phyloP scores from a whole-genome alignment of 1,140 invertebrate genomes.

The Pseudobourletiella spinata region DNA sequence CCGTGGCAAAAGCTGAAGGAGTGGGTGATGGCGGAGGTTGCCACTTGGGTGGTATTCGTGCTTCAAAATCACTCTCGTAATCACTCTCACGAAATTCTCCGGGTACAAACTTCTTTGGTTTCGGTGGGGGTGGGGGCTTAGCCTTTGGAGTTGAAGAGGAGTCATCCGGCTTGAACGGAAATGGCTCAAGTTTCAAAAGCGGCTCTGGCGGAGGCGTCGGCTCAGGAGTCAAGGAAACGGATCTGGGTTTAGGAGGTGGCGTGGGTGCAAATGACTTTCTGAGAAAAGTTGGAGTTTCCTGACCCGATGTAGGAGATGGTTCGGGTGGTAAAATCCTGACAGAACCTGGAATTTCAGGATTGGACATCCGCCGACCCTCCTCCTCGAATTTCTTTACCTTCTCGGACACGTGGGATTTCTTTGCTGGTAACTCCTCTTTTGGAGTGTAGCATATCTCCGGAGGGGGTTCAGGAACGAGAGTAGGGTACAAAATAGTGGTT shows the following conservation, averaged over 20 bases:
- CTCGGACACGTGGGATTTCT: slow-evolving; percentile 45
- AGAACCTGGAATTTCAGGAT: slow-evolving; percentile 53
- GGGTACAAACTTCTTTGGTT: slow-evolving; percentile 51
- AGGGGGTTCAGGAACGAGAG: slow-evolving; percentile 57
- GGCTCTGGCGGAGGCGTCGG: slow-evolving; percentile 11
- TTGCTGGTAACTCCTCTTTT: slow-evolving; percentile 43
- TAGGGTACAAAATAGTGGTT: slow-evolving; percentile 22
- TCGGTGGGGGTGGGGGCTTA: slow-evolving; percentile 25
- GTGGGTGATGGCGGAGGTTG: too few species aligned
- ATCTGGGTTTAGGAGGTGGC: slow-evolving; percentile 3
- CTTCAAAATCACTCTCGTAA: slow-evolving; percentile 64
- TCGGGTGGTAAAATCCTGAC: slow-evolving; percentile 50
- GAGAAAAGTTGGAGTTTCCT: slow-evolving; percentile 18
- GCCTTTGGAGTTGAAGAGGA: slow-evolving; percentile 36
- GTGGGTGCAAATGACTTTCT: neutral
- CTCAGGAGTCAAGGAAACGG: neutral
- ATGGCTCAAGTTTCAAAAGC: slow-evolving; percentile 41
- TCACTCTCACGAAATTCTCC: slow-evolving; percentile 61
- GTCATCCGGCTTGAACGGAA: slow-evolving; percentile 44
- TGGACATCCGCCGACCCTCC: slow-evolving; percentile 42
- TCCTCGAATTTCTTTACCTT: slow-evolving; percentile 56
- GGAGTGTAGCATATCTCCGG: slow-evolving; percentile 60
- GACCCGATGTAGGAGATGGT: slow-evolving; percentile 36
- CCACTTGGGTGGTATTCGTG: slow-evolving; percentile 53
- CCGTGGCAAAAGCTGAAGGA: slow-evolving; percentile 4